Base-by-base conservation (phyloP, 2,113 vertebrate genomes). In the Cryptotis parvus region DNA sequence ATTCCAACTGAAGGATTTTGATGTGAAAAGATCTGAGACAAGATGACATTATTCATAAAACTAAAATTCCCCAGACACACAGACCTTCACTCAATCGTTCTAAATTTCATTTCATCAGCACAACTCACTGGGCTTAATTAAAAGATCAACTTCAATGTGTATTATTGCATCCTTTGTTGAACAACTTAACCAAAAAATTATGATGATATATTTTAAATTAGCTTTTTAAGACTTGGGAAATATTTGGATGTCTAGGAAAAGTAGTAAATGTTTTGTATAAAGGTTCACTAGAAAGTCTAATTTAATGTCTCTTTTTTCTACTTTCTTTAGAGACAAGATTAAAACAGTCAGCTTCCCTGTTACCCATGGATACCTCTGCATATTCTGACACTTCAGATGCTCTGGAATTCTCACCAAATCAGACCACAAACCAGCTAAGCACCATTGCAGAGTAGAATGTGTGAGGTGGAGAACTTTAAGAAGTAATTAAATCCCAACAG, bases 261-360 rank as follows among this genome's bases (percentile, higher is more conserved):
- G 82, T 9, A 69, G 3, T 31, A 61, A 79, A 79, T 66, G 18
- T 49, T 91, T 63, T 37, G 16, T 43, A 55, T 61, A 61, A 91
- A 82, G 27, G 20, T 26, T 92, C 73, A 79, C 31, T 89, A 72
- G 91, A 58, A 87, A 31, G 4, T 69, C 39, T 84, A 41, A 22
- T 49, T 78, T 84, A 16, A 93, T 3, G 43, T 69, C 80, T 55
- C 93, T 52, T 96, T 63, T 0, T 97, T 95, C 92, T 94, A 72
- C 65, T 90, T 91, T 96, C 96, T 91, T 69, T 86, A 99, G 99
- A 96, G 94, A 97, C 90, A 99, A 99, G 96, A 98, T 98, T 89
- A 99, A 99, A 97, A 98, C 98, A 0, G 99, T 99, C 83, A 99
- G 98, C 20, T 99, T 99, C 96, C 96, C 98, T 99, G 84, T 97